These are phyloP conservation scores for Eumerus sabulonum DNA, from an alignment of 2,888 invertebrate genomes.

Conservation along the genomic window DNA sequence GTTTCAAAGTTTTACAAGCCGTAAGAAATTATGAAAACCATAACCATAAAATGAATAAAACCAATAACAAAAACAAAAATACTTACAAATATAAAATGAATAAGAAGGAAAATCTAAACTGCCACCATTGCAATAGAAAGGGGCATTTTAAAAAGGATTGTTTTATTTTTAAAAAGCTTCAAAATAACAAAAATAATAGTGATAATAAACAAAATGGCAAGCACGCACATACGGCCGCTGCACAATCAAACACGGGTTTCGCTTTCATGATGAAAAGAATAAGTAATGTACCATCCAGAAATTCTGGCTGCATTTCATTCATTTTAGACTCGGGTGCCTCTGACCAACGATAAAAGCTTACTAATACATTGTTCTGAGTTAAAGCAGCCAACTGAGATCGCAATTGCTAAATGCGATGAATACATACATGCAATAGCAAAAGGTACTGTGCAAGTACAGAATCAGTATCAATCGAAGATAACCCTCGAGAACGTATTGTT, in stretches of 20 bases:
- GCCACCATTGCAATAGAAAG: not conserved
- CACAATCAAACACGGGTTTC: slow-evolving; percentile 20
- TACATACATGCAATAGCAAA: slow-evolving; percentile 61
- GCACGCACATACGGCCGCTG: too few species aligned
- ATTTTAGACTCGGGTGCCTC: slow-evolving; percentile 61
- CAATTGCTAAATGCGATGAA: slow-evolving; percentile 71
- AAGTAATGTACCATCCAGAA: slow-evolving; percentile 9
- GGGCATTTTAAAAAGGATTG: not conserved
- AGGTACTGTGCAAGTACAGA: too few species aligned
- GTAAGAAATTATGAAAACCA: too few species aligned
- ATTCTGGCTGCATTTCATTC: slow-evolving; percentile 53
- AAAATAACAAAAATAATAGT: too few species aligned
- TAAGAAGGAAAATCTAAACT: not conserved
- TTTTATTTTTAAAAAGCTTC: too few species aligned
- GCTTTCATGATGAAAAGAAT: slow-evolving; percentile 46
- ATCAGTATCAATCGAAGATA: slow-evolving; percentile 66
- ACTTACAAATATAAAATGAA: not conserved
- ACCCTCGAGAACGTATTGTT: too few species aligned
- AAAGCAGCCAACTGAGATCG: slow-evolving; percentile 71
- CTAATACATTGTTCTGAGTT: slow-evolving; percentile 47
- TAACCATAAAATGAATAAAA: too few species aligned
- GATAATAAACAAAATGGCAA: too few species aligned
- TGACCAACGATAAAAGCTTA: slow-evolving; percentile 65
- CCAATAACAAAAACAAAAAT: too few species aligned
- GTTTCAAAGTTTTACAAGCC: not conserved